phyloP scores from a whole-genome alignment of 2,888 invertebrate species.

The Ophonus ardosiacus region DNA sequence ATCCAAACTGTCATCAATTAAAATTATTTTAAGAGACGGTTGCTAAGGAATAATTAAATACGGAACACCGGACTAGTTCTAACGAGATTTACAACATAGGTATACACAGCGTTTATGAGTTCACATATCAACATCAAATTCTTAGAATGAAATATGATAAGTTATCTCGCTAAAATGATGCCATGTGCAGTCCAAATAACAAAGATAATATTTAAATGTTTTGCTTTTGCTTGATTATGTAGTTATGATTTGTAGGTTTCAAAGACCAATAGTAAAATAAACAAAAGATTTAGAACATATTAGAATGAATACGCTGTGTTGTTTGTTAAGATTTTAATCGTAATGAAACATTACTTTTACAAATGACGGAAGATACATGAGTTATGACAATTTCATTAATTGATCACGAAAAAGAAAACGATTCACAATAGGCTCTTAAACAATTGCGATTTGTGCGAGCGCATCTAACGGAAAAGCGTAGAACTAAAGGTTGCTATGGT shows the following conservation, averaged over 20 bases:
- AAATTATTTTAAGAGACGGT: conserved; percentile 42
- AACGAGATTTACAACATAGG: conserved; percentile 21
- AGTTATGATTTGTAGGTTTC: not conserved
- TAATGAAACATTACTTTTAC: no score
- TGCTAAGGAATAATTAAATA: conserved; percentile 17
- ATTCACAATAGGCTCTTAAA: no score
- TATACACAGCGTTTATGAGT: not conserved
- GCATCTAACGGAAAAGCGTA: no score
- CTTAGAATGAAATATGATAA: conserved; percentile 16
- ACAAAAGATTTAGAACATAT: not conserved
- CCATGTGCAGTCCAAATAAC: conserved; percentile 29
- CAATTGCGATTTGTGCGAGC: no score
- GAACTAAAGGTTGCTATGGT: no score
- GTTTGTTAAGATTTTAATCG: no score
- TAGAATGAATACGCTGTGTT: no score
- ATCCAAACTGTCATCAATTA: conserved; percentile 29
- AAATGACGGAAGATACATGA: no score
- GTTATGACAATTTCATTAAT: no score
- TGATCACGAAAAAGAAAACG: no score
- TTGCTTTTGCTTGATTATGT: not conserved
- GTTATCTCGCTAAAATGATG: conserved; percentile 25
- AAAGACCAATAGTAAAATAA: not conserved
- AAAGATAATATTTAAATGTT: conserved; percentile 22
- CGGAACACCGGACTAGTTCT: not conserved
- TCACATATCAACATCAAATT: not conserved